Evolutionary conservation across 35 echinoderm and acorn worm species (phyloP), one percentile per base, ranked within the genome.

Genomic region (Lytechinus pictus): DNA sequence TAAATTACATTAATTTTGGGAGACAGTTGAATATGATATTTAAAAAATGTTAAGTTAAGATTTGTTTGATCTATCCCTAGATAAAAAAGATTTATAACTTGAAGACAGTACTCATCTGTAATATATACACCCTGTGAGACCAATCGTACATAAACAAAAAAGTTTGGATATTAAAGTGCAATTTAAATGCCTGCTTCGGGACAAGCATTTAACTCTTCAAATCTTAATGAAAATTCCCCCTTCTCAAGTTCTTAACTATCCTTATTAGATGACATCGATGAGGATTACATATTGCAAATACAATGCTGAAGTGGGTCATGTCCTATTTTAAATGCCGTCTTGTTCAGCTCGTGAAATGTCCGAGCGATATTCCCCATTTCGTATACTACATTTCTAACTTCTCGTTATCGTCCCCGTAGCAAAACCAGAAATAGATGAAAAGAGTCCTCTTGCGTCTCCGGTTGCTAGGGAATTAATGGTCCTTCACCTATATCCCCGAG

Each of bases 381-480:
- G 56, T 58, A 9, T 13, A 79, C 2, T 44, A 44, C 66, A 14
- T 79, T 24, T 24, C 19, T 16, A n/a, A 24, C 66, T 79, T 79
- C 16, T 24, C 21, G 19, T 79, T 8, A 24, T n/a, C 66, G 19
- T 79, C 66, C n/a, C 66, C 19, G 21, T 79, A 79, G 66, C 66
- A 79, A 79, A 24, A 24, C 21, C 66, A 79, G 8, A 24, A 79
- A 79, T 79, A 79, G 66, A 58, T 6, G 66, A 24, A 7, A 0
- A 19, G n/a, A 44, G 33, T 44, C 33, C 33, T 44, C 33, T 44
- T 44, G 33, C 33, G 19, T 79, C 66, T 79, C 14, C 6, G 19
- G 66, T 79, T 79, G 66, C 66, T 79, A 79, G n/a, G 66, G 19
- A 79, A 79, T 79, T 24, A 79, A 79, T 79, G 66, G 66, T 79